Evolutionary conservation across 2,113 vertebrate species (phyloP).

Genomic region (Anoplopoma fimbria): DNA sequence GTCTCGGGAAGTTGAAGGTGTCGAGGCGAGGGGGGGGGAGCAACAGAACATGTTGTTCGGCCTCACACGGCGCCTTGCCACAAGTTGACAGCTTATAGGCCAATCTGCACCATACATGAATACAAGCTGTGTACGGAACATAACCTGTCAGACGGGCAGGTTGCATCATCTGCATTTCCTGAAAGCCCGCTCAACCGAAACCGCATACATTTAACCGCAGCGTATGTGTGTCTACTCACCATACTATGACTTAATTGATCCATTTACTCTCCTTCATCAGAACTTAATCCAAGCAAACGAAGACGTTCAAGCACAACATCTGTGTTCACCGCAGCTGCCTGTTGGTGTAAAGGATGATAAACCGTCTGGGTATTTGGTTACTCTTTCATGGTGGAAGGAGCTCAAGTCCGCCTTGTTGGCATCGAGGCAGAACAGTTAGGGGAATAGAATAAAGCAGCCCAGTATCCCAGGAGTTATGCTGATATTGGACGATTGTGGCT

Average conservation of each 20-base stretch:
- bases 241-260: constrained; percentile 55
- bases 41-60: constrained; percentile 72
- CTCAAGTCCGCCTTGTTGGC: constrained; percentile 24
- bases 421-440: constrained; percentile 4
- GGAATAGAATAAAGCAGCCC: constrained; percentile 17
- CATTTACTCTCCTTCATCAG: constrained; percentile 38
- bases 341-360: constrained; percentile 52
- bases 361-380: constrained; percentile 14
- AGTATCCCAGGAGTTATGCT: background rate
- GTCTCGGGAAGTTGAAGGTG: constrained; percentile 78
- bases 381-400: constrained; percentile 27
- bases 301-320: constrained; percentile 50
- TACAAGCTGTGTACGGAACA: constrained; percentile 52
- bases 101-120: constrained; percentile 66
- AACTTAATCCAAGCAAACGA: constrained; percentile 32
- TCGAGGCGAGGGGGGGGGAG: constrained; percentile 47
- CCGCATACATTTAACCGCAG: constrained; percentile 21
- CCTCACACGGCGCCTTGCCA: constrained; percentile 54
- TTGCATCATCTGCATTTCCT: constrained; percentile 47
- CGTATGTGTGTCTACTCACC: background rate
- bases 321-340: constrained; percentile 48
- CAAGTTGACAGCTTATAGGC: constrained; percentile 72
- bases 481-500: background rate
- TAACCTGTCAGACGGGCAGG: constrained; percentile 54
- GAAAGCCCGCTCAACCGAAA: constrained; percentile 35